Conservation (phyloP, 2,888 invertebrate species). For the Xestia ashworthii region DNA sequence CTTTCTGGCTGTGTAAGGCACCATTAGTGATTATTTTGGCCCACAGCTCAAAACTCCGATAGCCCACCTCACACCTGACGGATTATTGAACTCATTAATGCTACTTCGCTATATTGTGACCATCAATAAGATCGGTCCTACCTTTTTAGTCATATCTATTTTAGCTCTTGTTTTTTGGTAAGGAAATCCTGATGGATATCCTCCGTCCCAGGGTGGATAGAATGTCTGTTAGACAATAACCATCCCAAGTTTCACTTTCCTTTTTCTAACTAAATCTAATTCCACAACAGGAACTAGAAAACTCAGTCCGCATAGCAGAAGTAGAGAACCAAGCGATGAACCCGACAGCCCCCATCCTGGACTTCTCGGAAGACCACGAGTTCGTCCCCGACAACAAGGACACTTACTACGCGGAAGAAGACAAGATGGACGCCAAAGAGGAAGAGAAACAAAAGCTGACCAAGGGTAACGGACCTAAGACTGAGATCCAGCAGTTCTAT, state of each 20-base stretch:
- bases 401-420: slow-evolving; percentile 87
- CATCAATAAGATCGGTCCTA: not conserved
- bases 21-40: not conserved
- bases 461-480: slow-evolving; percentile 84
- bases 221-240: not conserved
- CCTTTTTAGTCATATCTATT: not conserved
- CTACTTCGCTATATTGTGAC: not conserved
- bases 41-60: not conserved
- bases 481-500: slow-evolving; percentile 84
- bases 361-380: slow-evolving; percentile 89
- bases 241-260: not conserved
- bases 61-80: not conserved
- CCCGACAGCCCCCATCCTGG: slow-evolving; percentile 83
- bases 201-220: not conserved
- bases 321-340: slow-evolving; percentile 85
- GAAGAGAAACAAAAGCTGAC: slow-evolving; percentile 85
- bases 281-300: slow-evolving; percentile 81
- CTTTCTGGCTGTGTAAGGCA: not conserved
- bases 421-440: slow-evolving; percentile 85
- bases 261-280: not conserved
- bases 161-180: not conserved
- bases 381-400: slow-evolving; percentile 88
- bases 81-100: not conserved
- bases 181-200: not conserved
- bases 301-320: slow-evolving; percentile 79